Evolutionary conservation across 2,888 invertebrate species (phyloP), one percentile per base, ranked within the genome.

Genomic region (Pyralis farinalis): DNA sequence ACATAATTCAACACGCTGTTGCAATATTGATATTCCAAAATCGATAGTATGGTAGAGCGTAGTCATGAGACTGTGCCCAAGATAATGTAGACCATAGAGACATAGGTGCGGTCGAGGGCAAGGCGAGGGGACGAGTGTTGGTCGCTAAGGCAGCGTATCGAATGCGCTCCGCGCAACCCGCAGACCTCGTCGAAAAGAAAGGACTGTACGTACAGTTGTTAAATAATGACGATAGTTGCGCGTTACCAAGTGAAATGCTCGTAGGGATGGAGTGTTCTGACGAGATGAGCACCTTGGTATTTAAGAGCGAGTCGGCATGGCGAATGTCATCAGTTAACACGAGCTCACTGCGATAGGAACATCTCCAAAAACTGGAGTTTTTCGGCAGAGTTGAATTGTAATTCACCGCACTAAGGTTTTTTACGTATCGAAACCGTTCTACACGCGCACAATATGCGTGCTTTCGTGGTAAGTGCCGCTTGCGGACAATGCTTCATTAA

Each of bases 301-400:
- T 87, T 88, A 88, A 88, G 86, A 82, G 87, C 87, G 80, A 77
- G 77, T 66, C 76, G 73, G 71, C 70, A 66, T 72, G 67, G 80
- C 74, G 82, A 87, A 85, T 86, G 80, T 83, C 87, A 88, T 88
- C 87, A 88, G 87, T 88, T 77, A 84, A 76, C 82, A 76, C 73
- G 48, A 77, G 75, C 78, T 70, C 78, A 63, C 78, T 66, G 75
- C 57, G 66, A 71, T 71, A 77, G 69, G 79, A 82, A 77, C 86
- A 86, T 85, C 86, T 84, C 82, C 68, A 58, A 58, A 62, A 57
- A 62, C 58, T 16, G 73, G 67, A 69, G 59, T 70, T 73, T 66
- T 71, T 73, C 64, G 58, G 61, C 63, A 57, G 53, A 53, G 67
- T 67, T 35, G 37, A 45, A 48, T 50, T 58, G 53, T 46, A 43